Conservation (phyloP, 2,888 invertebrate genomes). For the Belgica antarctica region DNA sequence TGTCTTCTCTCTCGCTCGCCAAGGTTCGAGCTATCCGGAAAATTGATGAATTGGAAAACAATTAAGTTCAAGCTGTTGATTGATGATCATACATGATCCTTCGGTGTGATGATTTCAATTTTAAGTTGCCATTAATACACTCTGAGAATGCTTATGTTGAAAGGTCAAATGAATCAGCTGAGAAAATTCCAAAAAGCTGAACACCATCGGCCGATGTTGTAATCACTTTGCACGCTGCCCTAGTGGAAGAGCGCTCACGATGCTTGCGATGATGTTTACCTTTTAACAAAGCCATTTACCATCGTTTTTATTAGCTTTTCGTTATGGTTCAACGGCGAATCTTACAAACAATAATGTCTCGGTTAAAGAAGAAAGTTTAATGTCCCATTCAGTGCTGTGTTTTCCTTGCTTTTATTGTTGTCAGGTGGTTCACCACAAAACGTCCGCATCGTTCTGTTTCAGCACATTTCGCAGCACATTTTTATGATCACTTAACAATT, state of each 20-base stretch:
- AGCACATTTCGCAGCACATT: slow-evolving; percentile 16
- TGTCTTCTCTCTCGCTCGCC: neutral
- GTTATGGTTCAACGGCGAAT: slow-evolving; percentile 17
- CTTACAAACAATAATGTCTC: slow-evolving; percentile 29
- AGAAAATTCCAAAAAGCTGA: neutral
- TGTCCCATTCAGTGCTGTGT: slow-evolving; percentile 30
- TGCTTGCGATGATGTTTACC: slow-evolving; percentile 14
- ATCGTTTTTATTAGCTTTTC: slow-evolving; percentile 6
- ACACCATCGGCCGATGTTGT: neutral
- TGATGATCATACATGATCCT: slow-evolving; percentile 4
- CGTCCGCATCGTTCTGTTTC: slow-evolving; percentile 30
- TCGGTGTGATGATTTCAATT: slow-evolving; percentile 2
- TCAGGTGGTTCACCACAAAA: slow-evolving; percentile 39
- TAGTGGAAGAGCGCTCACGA: slow-evolving; percentile 8
- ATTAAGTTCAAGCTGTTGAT: slow-evolving; percentile 10
- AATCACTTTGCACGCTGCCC: neutral
- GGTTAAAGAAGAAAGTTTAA: slow-evolving; percentile 36
- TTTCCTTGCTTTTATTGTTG: slow-evolving; percentile 27
- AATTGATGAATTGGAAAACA: slow-evolving; percentile 10
- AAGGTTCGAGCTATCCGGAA: neutral
- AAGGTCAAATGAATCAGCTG: neutral
- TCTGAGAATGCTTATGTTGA: neutral
- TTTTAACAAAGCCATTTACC: slow-evolving; percentile 23
- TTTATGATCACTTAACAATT: slow-evolving; percentile 27
- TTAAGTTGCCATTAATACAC: neutral